Conservation (phyloP, 2,797 vertebrate species). For the Malacoraja senta region DNA sequence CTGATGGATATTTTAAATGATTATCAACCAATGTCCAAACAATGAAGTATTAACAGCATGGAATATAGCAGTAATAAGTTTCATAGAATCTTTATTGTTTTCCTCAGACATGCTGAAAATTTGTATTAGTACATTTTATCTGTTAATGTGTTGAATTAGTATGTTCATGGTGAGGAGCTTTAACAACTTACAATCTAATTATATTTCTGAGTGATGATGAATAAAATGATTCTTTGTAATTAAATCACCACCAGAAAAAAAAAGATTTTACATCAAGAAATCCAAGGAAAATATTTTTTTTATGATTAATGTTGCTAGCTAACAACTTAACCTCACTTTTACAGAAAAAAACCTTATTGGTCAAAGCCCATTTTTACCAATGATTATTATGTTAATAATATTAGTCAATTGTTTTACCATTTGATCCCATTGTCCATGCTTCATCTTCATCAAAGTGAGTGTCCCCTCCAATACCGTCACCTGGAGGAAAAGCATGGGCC, state of each 20-base stretch:
- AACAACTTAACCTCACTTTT: not conserved
- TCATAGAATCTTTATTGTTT: not conserved
- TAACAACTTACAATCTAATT: not conserved
- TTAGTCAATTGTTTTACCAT: constrained; percentile 48
- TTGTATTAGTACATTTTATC: not conserved
- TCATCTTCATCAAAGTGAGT: constrained; percentile 86
- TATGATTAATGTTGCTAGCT: not conserved
- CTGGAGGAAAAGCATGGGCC: constrained; percentile 76
- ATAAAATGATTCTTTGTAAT: not conserved
- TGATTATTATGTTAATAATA: not conserved
- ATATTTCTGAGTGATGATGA: not conserved
- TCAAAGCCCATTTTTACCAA: not conserved
- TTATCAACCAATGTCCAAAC: not conserved
- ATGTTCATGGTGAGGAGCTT: not conserved
- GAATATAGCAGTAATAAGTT: not conserved
- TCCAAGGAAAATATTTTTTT: not conserved
- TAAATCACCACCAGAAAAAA: not conserved
- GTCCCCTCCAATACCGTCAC: constrained; percentile 67
- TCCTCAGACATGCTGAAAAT: not conserved
- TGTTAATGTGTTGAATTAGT: no score
- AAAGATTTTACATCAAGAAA: not conserved
- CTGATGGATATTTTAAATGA: not conserved
- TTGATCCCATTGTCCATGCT: constrained; percentile 62
- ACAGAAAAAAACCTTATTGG: not conserved
- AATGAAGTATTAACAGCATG: not conserved